Evolutionary conservation across 2,113 vertebrate species (phyloP), one percentile per base, ranked within the genome.

Genomic region (Drymodes brunneopygia): DNA sequence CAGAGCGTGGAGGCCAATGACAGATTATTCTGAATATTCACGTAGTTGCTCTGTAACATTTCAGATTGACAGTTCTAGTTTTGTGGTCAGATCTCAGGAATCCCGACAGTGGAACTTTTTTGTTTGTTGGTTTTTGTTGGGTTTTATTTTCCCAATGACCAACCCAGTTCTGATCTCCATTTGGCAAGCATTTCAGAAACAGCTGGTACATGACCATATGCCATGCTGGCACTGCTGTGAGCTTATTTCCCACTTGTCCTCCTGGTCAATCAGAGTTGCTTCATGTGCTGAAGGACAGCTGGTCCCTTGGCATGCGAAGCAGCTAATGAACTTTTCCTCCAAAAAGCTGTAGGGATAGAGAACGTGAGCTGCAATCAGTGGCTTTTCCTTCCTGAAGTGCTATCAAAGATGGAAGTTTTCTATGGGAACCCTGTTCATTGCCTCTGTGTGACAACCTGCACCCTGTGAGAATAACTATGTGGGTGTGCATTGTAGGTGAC

Each of bases 161-260:
- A 95, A 42, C 60, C 31, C 9, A 2, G 51, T 92, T 83, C 86
- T 79, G 78, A 69, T 84, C 77, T 82, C 72, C 5, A 0, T 95
- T 93, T 96, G 96, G 94, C 94, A 88, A 47, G 92, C 38, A 20
- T 86, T 97, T 94, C 72, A 92, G 95, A 96, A 97, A 97, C 93
- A 96, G 95, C 95, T 96, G 94, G 96, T 96, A n/a, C 44, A 33
- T 6, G 56, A 92, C 92, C 96, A 94, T 96, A 97, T 96, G 94
- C 93, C 0, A 9, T 56, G 36, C 82, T 97, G 95, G 93, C 90
- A 20, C 92, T 74, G 60, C 93, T 96, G 80, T 53, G 86, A 88
- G 88, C 90, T 94, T 90, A 90, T 95, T 96, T 95, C 95, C 86
- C 94, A 92, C 88, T 95, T 96, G 95, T 92, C 88, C 92, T 93